phyloP scores from a whole-genome alignment of 2,797 vertebrate species.

The Sarcoramphus papa region DNA sequence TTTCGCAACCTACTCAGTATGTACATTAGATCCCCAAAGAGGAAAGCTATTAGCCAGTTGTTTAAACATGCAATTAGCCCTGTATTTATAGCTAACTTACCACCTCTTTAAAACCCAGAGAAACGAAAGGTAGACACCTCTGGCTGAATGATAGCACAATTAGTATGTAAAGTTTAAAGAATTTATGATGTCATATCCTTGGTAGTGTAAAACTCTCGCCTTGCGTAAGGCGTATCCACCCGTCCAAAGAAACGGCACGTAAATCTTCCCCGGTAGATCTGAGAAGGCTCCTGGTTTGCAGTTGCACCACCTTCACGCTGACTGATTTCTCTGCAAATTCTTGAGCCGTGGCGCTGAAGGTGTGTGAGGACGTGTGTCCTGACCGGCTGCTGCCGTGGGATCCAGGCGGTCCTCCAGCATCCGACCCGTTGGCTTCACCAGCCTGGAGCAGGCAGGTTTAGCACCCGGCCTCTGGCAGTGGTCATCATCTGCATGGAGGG shows the following conservation, averaged over 20 bases:
- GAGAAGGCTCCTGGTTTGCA: neutral
- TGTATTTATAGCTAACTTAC: neutral
- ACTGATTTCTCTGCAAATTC: neutral
- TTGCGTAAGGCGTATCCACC: rapidly evolving
- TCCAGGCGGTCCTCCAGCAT: neutral
- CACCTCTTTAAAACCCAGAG: slow-evolving; percentile 2
- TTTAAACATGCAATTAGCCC: neutral
- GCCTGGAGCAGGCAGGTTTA: neutral
- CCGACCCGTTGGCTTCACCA: neutral
- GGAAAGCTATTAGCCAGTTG: neutral
- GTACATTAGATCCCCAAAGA: neutral
- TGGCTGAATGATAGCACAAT: neutral
- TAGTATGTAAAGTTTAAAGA: neutral
- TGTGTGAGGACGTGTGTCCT: neutral
- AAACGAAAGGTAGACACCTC: neutral
- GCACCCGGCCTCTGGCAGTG: neutral
- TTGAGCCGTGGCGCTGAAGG: neutral
- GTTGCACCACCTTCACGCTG: neutral
- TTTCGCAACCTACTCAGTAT: neutral
- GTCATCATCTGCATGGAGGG: neutral
- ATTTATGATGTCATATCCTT: neutral
- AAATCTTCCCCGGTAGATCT: neutral
- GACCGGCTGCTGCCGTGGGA: neutral
- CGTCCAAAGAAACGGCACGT: rapidly evolving
- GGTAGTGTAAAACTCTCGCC: neutral